These are phyloP conservation scores for Callionymus lyra DNA, from an alignment of 2,113 vertebrate species.

Conservation along the genomic window DNA sequence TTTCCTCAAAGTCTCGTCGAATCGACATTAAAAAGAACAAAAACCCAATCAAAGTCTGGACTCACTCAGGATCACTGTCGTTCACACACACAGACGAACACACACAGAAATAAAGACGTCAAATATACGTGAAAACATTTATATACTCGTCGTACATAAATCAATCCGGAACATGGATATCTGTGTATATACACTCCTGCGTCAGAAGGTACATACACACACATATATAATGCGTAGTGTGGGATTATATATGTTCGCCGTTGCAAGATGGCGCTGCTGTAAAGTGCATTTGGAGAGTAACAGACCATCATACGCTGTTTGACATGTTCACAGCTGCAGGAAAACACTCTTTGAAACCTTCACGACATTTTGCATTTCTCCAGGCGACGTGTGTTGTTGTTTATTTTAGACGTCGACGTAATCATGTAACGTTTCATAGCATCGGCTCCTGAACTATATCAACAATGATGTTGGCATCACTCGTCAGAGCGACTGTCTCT, in stretches of 20 bases:
- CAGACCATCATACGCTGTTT: constrained; percentile 56
- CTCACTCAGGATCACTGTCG: constrained; percentile 7
- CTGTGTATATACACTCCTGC: constrained; percentile 64
- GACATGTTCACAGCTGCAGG: constrained; percentile 39
- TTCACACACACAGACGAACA: constrained; percentile 27
- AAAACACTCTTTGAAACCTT: constrained; percentile 39
- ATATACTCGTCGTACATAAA: constrained; percentile 66
- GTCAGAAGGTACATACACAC: constrained; percentile 59
- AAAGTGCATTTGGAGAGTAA: constrained; percentile 65
- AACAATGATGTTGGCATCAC: too few species aligned
- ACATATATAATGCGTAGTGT: constrained; percentile 71
- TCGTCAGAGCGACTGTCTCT: too few species aligned
- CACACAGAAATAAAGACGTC: constrained; percentile 52
- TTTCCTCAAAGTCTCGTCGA: too few species aligned
- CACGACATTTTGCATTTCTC: constrained; percentile 33
- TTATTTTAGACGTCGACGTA: too few species aligned
- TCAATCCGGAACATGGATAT: constrained; percentile 56
- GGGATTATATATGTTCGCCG: constrained; percentile 68
- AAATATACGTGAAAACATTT: constrained; percentile 66
- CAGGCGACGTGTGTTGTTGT: constrained; percentile 6
- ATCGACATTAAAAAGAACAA: too few species aligned
- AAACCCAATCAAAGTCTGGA: not conserved
- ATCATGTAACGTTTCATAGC: too few species aligned
- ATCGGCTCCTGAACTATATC: too few species aligned
- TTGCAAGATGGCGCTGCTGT: constrained; percentile 51